phyloP scores from a whole-genome alignment of 2,113 vertebrate genomes.

The Halichoeres trimaculatus region DNA sequence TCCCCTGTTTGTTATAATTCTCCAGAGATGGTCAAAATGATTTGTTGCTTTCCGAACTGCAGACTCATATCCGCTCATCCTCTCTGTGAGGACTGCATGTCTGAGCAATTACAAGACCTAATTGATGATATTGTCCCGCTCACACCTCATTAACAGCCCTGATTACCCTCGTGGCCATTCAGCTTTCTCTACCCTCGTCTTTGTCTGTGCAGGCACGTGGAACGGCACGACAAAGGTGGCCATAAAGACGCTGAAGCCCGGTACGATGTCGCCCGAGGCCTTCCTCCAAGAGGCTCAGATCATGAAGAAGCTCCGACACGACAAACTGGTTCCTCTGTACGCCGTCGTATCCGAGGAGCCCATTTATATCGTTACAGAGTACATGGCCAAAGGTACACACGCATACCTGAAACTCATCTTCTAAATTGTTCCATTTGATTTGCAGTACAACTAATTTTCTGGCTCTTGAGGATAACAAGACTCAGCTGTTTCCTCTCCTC shows the following conservation, averaged over 20 bases:
- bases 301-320: slow-evolving; percentile 95
- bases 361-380: slow-evolving; percentile 96
- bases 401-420: not conserved
- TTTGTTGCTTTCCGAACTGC: slow-evolving; percentile 8
- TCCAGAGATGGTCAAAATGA: slow-evolving; percentile 34
- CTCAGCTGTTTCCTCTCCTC: slow-evolving; percentile 38
- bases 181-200: slow-evolving; percentile 13
- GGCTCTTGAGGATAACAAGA: slow-evolving; percentile 24
- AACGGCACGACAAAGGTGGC: slow-evolving; percentile 97
- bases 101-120: slow-evolving; percentile 64
- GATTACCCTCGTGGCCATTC: slow-evolving; percentile 51
- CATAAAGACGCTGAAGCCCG: slow-evolving; percentile 95
- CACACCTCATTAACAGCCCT: slow-evolving; percentile 57
- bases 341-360: slow-evolving; percentile 96
- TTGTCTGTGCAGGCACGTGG: slow-evolving; percentile 88
- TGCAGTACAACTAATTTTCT: slow-evolving; percentile 5
- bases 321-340: slow-evolving; percentile 94
- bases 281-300: slow-evolving; percentile 97
- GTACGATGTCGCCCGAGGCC: slow-evolving; percentile 97
- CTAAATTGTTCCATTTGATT: not conserved
- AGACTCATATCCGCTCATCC: slow-evolving; percentile 32
- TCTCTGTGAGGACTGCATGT: slow-evolving; percentile 32
- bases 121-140: slow-evolving; percentile 61
- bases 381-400: slow-evolving; percentile 93
- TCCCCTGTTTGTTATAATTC: slow-evolving; percentile 65